Conservation (phyloP, 1,140 invertebrate species). For the Parapsyche elsis region DNA sequence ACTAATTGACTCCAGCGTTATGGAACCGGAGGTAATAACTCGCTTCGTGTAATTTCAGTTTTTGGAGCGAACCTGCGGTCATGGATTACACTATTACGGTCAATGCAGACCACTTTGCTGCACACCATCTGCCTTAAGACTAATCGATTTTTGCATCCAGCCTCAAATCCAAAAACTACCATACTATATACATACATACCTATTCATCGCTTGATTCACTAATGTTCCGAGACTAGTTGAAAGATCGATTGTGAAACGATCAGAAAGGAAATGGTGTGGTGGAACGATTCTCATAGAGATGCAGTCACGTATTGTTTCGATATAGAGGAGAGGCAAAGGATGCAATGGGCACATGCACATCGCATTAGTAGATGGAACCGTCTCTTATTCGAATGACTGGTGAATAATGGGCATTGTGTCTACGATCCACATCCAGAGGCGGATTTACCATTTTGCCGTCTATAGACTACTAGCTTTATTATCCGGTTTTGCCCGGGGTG, state of each 20-base stretch:
- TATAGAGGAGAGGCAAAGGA: conserved; percentile 13
- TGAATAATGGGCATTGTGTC: conserved; percentile 1
- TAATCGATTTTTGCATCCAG: conserved; percentile 24
- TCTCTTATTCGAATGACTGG: conserved; percentile 17
- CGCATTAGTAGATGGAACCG: conserved; percentile 2
- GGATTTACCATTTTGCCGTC: no score
- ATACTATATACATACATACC: background rate
- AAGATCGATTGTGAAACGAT: background rate
- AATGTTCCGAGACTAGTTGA: no score
- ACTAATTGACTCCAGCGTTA: conserved; percentile 19
- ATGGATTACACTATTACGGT: conserved; percentile 28
- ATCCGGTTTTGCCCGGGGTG: no score
- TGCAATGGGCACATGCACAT: conserved; percentile 30
- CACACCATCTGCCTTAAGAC: conserved; percentile 23
- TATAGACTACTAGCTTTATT: no score
- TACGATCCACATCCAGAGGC: background rate
- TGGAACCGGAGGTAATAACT: conserved; percentile 40
- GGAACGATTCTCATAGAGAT: conserved; percentile 9
- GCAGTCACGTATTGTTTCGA: conserved; percentile 39
- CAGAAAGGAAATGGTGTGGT: background rate
- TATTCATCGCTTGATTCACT: background rate
- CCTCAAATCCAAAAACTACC: no score
- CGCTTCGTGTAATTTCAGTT: conserved; percentile 28
- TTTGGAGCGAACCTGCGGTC: conserved; percentile 33
- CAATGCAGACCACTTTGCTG: background rate